Evolutionary conservation across 2,113 vertebrate species (phyloP).

Genomic region (Tragelaphus scriptus): DNA sequence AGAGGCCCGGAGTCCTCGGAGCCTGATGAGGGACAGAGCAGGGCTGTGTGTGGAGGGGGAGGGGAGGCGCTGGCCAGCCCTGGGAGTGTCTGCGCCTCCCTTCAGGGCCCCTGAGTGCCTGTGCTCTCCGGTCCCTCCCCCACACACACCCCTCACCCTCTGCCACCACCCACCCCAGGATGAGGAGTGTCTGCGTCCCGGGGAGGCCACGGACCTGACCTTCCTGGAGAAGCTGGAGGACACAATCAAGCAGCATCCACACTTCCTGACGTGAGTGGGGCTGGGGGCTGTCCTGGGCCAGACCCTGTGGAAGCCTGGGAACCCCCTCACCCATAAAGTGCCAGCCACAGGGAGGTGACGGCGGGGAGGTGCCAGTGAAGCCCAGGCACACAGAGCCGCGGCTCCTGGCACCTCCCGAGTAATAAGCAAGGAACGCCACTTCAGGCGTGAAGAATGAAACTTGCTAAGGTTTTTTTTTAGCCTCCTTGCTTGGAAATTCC

Average conservation of each 20-base stretch:
- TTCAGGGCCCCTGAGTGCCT: background rate
- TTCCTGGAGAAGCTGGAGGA: conserved; percentile 96
- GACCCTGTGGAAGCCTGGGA: background rate
- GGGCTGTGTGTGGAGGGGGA: background rate
- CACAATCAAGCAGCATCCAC: conserved; percentile 92
- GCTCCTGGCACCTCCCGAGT: accelerated
- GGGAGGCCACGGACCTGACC: conserved; percentile 94
- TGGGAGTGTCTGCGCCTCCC: background rate
- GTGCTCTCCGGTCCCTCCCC: background rate
- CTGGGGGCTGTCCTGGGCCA: background rate
- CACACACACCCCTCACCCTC: background rate
- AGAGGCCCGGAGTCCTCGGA: background rate
- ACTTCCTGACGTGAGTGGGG: conserved; percentile 94
- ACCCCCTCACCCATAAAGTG: background rate
- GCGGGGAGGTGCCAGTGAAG: background rate
- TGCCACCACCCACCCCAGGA: conserved; percentile 80
- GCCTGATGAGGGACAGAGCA: background rate
- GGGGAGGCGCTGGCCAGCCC: background rate
- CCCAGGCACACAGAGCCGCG: background rate
- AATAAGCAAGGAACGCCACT: background rate
- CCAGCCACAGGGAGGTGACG: background rate
- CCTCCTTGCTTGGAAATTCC: conserved; percentile 35
- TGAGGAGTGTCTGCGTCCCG: conserved; percentile 96
- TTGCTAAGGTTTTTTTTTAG: background rate
- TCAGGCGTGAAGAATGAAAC: background rate